Evolutionary conservation across 2,888 invertebrate species (phyloP).

Genomic region (Atrina japonica): DNA sequence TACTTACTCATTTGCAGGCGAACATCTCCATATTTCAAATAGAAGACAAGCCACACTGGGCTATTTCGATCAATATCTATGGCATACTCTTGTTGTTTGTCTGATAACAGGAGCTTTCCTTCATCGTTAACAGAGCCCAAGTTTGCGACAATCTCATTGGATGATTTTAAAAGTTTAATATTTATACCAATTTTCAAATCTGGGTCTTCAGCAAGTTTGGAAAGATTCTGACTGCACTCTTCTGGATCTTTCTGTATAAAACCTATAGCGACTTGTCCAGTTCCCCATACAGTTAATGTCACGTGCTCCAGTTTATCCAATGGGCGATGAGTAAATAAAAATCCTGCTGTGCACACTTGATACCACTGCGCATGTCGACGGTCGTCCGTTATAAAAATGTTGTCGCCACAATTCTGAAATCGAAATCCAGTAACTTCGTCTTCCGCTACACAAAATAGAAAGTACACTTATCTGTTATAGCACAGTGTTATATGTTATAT

Average conservation of each 20-base stretch:
- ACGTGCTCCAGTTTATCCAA: conserved; percentile 1
- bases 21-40: conserved; percentile 11
- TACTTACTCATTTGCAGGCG: conserved; percentile 17
- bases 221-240: not conserved
- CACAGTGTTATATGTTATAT: not conserved
- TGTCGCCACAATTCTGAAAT: conserved; percentile 11
- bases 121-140: not conserved
- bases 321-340: conserved; percentile 18
- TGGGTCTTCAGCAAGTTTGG: not conserved
- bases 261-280: conserved; percentile 18
- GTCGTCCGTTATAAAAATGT: not conserved
- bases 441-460: not conserved
- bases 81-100: not conserved
- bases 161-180: conserved; percentile 7
- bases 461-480: not conserved
- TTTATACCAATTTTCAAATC: conserved; percentile 12
- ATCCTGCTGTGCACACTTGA: conserved; percentile 3
- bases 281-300: not conserved
- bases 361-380: conserved; percentile 5
- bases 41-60: conserved; percentile 12
- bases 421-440: not conserved
- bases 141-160: not conserved
- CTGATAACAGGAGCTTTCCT: not conserved
- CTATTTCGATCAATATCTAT: not conserved
- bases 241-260: conserved; percentile 11